These are phyloP conservation scores for Marmota flaviventris DNA, from an alignment of 2,113 vertebrate genomes.

Conservation along the genomic window DNA sequence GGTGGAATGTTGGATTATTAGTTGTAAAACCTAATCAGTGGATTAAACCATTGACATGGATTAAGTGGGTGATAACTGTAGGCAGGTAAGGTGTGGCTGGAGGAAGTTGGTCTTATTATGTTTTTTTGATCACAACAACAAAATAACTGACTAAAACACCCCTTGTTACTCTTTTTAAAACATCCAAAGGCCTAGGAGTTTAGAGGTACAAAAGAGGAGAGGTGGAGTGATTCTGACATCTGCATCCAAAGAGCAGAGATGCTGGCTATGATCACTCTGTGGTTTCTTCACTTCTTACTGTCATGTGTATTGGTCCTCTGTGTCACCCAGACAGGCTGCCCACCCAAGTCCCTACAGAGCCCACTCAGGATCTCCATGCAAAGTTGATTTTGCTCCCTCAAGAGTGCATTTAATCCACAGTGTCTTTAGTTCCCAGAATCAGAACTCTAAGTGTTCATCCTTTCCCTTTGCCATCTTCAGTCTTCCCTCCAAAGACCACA, in stretches of 20 bases:
- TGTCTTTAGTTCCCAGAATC: background rate
- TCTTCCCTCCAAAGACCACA: background rate
- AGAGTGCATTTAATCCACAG: background rate
- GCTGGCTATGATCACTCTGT: no score
- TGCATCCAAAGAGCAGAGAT: background rate
- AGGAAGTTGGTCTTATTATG: no score
- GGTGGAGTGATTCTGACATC: background rate
- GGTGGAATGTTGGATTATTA: no score
- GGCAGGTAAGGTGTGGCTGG: no score
- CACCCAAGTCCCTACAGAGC: background rate
- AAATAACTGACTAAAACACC: no score
- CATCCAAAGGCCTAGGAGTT: background rate
- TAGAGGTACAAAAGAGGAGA: background rate
- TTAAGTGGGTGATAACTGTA: no score
- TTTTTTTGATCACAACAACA: no score
- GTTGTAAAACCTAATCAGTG: no score
- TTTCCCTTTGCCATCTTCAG: background rate
- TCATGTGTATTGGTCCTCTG: rapidly evolving
- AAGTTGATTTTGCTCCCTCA: background rate
- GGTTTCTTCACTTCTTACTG: background rate
- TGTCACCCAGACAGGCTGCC: background rate
- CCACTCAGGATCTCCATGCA: background rate
- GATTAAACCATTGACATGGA: no score
- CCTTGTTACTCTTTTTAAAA: background rate
- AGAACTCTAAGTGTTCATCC: background rate